phyloP scores from a whole-genome alignment of 2,888 invertebrate species.

The Clepsis dumicolana region DNA sequence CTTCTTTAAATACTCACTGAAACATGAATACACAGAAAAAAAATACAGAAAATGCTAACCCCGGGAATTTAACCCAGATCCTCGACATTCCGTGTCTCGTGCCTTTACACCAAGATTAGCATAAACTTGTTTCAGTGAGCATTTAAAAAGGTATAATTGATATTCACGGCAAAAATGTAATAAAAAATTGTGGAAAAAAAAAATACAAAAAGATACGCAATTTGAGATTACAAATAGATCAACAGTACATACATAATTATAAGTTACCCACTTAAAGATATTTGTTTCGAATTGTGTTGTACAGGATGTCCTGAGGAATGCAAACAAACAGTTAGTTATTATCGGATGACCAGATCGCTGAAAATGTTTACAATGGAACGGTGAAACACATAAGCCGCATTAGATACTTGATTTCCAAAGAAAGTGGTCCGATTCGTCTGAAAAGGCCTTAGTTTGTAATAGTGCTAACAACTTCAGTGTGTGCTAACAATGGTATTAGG shows the following conservation, averaged over 20 bases:
- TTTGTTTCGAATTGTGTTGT: neutral
- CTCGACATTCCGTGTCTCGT: no score
- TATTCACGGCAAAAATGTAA: no score
- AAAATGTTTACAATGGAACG: neutral
- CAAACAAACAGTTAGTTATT: slow-evolving; percentile 1
- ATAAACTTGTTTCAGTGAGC: no score
- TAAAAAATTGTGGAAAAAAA: no score
- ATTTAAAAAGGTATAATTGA: no score
- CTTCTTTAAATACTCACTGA: no score
- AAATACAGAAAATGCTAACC: no score
- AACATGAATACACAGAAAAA: no score
- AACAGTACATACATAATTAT: neutral
- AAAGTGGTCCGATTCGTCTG: neutral
- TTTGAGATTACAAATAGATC: no score
- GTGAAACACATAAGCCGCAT: neutral
- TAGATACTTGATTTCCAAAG: neutral
- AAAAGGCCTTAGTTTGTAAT: neutral
- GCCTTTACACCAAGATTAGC: no score
- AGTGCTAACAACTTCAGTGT: neutral
- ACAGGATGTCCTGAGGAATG: neutral
- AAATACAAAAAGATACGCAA: no score
- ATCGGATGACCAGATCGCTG: neutral
- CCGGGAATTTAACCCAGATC: no score
- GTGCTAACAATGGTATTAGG: neutral
- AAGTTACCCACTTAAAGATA: neutral